Percentiles rank a stretch among this genome's conserved stretches.
Evolutionary conservation across 2,888 invertebrate genomes (phyloP).

Genomic region (Folsomia candida): DNA sequence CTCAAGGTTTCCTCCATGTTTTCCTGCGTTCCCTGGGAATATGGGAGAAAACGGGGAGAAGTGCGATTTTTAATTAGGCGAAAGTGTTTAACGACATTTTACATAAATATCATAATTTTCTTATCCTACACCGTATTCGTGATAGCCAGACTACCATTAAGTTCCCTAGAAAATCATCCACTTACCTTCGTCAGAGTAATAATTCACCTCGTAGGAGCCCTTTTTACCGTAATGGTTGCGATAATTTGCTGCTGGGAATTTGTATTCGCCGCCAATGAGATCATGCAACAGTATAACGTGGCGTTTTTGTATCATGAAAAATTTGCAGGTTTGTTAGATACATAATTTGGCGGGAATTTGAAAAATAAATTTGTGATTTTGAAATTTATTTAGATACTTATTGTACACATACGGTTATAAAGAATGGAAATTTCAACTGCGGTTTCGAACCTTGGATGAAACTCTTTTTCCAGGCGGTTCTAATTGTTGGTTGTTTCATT

Average conservation of each 20-base stretch:
- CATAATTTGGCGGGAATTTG: background rate
- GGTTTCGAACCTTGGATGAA: background rate
- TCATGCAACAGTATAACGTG: background rate
- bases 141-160: background rate
- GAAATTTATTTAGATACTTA: background rate
- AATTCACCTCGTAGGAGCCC: background rate
- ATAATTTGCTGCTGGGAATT: background rate
- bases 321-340: background rate
- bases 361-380: background rate
- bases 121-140: background rate
- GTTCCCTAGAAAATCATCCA: background rate
- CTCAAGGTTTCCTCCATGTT: background rate
- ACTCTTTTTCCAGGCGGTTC: background rate
- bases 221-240: background rate
- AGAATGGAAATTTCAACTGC: background rate
- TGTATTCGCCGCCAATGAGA: background rate
- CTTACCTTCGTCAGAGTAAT: background rate
- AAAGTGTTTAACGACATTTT: background rate
- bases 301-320: background rate
- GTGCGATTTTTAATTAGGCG: background rate
- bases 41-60: background rate
- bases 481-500: background rate
- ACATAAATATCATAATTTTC: background rate
- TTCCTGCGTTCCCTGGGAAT: background rate
- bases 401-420: background rate